Conservation (phyloP, 2,797 vertebrate genomes). For the Distichodus sexfasciatus region DNA sequence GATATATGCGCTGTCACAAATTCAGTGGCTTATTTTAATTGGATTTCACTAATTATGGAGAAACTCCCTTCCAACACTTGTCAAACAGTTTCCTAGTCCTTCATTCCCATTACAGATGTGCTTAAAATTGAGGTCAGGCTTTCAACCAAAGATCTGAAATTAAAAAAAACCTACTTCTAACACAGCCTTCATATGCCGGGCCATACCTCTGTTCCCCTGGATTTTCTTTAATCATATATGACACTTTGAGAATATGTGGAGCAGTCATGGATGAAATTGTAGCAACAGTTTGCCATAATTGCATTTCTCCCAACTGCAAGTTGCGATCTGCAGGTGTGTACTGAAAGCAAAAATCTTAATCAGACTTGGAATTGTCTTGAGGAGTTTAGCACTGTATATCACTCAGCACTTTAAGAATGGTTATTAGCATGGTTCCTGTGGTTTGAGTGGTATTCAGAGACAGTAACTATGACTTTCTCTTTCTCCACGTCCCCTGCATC, state of each 20-base stretch:
- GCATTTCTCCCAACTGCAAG: background rate
- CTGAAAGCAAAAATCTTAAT: conserved; percentile 8
- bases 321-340: conserved; percentile 9
- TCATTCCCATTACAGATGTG: background rate
- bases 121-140: background rate
- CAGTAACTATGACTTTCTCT: background rate
- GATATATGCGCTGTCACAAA: too few relatives aligned
- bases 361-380: conserved; percentile 10
- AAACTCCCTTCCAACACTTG: too few relatives aligned
- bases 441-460: background rate
- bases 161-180: too few relatives aligned
- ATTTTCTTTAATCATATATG: background rate
- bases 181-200: background rate
- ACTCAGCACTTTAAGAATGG: conserved; percentile 5
- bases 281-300: background rate
- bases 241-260: background rate
- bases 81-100: background rate
- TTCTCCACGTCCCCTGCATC: background rate
- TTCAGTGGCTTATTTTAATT: too few relatives aligned
- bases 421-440: background rate
- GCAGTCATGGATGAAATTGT: background rate
- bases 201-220: background rate
- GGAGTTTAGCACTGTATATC: background rate
- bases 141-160: background rate
- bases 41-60: too few relatives aligned